Evolutionary conservation across 2,888 invertebrate genomes (phyloP).

Genomic region (Phrixothrix hirtus): DNA sequence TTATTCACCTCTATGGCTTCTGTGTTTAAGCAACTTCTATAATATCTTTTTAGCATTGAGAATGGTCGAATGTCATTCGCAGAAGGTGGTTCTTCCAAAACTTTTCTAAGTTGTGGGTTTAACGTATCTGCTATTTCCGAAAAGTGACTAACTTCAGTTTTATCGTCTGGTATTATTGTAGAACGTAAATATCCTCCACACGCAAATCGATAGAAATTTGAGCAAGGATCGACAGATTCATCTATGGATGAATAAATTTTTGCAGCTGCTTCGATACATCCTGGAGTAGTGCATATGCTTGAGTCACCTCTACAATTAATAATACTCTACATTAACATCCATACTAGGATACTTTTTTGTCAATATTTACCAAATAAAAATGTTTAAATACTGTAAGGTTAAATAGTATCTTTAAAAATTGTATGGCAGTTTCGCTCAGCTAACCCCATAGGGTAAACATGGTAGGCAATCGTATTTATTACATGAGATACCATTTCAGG

Average conservation of each 20-base stretch:
- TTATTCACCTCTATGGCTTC: constrained; percentile 80
- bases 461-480: too few species aligned
- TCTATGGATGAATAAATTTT: constrained; percentile 60
- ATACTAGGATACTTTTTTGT: too few species aligned
- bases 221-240: background rate
- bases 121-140: constrained; percentile 74
- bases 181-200: constrained; percentile 72
- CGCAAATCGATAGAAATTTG: background rate
- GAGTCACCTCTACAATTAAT: too few species aligned
- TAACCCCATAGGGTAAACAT: too few species aligned
- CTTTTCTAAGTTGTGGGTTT: constrained; percentile 71
- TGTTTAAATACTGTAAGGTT: too few species aligned
- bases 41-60: constrained; percentile 77
- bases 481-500: too few species aligned
- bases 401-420: too few species aligned
- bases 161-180: constrained; percentile 79
- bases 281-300: constrained; percentile 74
- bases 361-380: too few species aligned
- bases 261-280: constrained; percentile 77
- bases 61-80: constrained; percentile 72
- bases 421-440: too few species aligned
- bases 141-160: constrained; percentile 76
- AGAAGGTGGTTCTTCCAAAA: constrained; percentile 68
- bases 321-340: too few species aligned
- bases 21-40: constrained; percentile 86